phyloP scores from a whole-genome alignment of 2,888 invertebrate species.

The Agrotis clavis region DNA sequence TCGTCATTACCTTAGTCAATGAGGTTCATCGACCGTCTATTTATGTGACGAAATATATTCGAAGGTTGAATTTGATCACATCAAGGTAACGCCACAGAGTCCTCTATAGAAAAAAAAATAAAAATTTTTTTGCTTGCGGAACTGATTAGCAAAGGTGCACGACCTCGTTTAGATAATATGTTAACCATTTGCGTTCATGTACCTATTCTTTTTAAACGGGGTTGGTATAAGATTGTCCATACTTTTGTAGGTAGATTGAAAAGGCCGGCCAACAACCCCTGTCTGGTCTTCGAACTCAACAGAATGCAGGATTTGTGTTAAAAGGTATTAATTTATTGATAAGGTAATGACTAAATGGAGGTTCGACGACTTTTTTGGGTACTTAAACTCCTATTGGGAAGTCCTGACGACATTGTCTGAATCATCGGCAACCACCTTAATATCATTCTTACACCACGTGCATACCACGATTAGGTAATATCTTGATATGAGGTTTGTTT shows the following conservation, averaged over 20 bases:
- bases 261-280: constrained; percentile 72
- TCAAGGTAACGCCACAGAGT: constrained; percentile 80
- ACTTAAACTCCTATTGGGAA: constrained; percentile 18
- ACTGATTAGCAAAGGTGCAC: constrained; percentile 75
- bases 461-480: background rate
- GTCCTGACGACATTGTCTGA: constrained; percentile 22
- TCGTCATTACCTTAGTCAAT: constrained; percentile 67
- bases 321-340: constrained; percentile 44
- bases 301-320: constrained; percentile 61
- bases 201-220: constrained; percentile 52
- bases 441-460: constrained; percentile 18
- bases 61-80: constrained; percentile 82
- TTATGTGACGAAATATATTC: constrained; percentile 81
- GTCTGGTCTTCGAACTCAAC: constrained; percentile 71
- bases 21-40: constrained; percentile 81
- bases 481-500: too few relatives aligned
- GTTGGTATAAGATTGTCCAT: too few relatives aligned
- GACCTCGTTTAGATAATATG: constrained; percentile 73
- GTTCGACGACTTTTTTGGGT: constrained; percentile 20
- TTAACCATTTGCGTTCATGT: constrained; percentile 68
- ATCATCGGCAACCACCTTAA: constrained; percentile 14
- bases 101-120: constrained; percentile 72
- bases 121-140: constrained; percentile 72
- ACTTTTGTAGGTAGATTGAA: constrained; percentile 50
- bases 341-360: constrained; percentile 33